These are phyloP conservation scores for Tachycineta bicolor DNA, from an alignment of 2,113 vertebrate species.

Conservation along the genomic window DNA sequence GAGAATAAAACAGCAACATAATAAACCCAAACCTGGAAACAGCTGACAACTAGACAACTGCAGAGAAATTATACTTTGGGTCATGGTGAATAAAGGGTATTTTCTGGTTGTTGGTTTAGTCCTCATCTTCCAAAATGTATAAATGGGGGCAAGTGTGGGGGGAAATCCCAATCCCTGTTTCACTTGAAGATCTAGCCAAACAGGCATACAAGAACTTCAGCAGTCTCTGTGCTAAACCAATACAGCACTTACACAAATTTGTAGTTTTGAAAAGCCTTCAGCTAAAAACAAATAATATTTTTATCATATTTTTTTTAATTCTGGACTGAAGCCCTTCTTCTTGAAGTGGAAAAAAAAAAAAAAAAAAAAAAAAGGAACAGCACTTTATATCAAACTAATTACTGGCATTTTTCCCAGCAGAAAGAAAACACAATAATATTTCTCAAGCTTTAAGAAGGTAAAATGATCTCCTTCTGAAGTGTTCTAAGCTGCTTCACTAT, in stretches of 20 bases:
- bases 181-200: constrained; percentile 7
- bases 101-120: constrained; percentile 12
- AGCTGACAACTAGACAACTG: not conserved
- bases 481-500: not conserved
- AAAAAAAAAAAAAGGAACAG: not conserved
- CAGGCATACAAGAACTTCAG: not conserved
- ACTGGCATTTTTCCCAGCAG: not conserved
- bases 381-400: not conserved
- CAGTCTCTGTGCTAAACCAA: not conserved
- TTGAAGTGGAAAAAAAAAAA: not conserved
- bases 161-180: not conserved
- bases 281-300: not conserved
- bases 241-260: not conserved
- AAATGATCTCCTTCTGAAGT: not conserved
- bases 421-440: not conserved
- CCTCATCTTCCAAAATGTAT: constrained; percentile 8
- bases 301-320: not conserved
- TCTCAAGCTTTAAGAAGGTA: constrained; percentile 22
- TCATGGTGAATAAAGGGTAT: not conserved
- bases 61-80: not conserved
- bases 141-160: not conserved
- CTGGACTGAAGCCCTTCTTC: not conserved
- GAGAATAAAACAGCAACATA: not conserved
- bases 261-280: constrained; percentile 20
- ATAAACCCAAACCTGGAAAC: constrained; percentile 19